Conservation (phyloP, 2,797 vertebrate genomes). For the Rousettus madagascariensis region DNA sequence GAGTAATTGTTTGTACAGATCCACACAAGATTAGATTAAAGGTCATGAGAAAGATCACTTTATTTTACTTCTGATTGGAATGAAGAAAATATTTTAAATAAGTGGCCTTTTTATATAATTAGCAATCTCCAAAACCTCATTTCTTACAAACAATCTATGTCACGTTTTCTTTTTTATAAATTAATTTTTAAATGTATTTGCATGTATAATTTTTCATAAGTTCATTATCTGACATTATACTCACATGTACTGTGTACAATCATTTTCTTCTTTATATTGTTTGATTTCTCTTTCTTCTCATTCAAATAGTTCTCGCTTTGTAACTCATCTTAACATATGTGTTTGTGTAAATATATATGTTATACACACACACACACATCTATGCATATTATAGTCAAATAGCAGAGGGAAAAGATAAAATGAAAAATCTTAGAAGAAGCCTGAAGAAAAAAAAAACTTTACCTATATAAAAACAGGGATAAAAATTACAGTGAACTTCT, state of each 20-base stretch:
- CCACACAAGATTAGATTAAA: neutral
- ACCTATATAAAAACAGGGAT: neutral
- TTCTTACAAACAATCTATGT: neutral
- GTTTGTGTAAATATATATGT: neutral
- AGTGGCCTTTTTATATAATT: neutral
- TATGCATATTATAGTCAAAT: neutral
- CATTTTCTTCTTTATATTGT: neutral
- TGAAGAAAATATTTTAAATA: neutral
- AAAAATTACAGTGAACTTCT: neutral
- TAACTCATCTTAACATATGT: neutral
- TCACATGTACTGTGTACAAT: neutral
- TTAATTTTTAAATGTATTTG: neutral
- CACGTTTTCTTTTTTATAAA: neutral
- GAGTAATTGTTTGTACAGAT: neutral
- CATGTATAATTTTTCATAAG: neutral
- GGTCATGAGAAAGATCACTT: neutral
- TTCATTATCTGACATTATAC: neutral
- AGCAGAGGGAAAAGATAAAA: neutral
- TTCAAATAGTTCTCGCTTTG: neutral
- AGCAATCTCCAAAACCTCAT: neutral
- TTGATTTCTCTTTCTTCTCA: neutral
- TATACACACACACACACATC: no score
- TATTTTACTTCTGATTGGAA: neutral
- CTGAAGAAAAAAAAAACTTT: neutral
- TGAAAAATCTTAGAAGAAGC: neutral